phyloP scores from a whole-genome alignment of 2,113 vertebrate species.

The Stigmatopora argus region DNA sequence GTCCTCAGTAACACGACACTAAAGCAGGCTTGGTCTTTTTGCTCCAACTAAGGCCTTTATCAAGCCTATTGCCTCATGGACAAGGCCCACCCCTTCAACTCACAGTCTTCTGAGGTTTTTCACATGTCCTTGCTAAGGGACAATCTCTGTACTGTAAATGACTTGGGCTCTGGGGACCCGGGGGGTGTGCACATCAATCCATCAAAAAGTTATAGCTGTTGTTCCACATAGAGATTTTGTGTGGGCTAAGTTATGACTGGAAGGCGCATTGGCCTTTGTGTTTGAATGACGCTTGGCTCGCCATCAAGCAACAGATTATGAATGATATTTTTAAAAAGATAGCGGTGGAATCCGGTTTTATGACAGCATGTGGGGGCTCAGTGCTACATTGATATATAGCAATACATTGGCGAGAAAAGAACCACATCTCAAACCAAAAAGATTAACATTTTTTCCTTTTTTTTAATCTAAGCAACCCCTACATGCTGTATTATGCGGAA shows the following conservation, averaged over 20 bases:
- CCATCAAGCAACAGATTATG: conserved; percentile 6
- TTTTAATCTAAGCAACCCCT: no score
- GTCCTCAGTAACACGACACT: conserved; percentile 31
- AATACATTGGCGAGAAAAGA: neutral
- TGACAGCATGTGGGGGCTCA: conserved; percentile 23
- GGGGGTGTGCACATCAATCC: neutral
- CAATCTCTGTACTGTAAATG: conserved; percentile 37
- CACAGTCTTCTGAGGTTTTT: conserved; percentile 46
- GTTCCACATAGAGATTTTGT: conserved; percentile 24
- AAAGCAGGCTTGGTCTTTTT: conserved; percentile 34
- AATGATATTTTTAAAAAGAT: conserved; percentile 7
- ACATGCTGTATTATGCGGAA: neutral
- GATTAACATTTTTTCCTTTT: neutral
- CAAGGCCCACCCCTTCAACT: conserved; percentile 43
- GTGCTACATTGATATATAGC: neutral
- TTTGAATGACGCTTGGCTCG: neutral
- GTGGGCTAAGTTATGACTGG: conserved; percentile 21
- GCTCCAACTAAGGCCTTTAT: conserved; percentile 34
- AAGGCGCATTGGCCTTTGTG: conserved; percentile 40
- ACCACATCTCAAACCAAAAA: neutral
- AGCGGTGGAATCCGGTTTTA: conserved; percentile 12
- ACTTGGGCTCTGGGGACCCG: conserved; percentile 18
- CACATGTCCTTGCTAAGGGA: conserved; percentile 40
- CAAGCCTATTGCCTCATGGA: conserved; percentile 22
- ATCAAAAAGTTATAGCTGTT: neutral